These are phyloP conservation scores for Centropus bengalensis DNA, from an alignment of 2,113 vertebrate species.

Conservation along the genomic window DNA sequence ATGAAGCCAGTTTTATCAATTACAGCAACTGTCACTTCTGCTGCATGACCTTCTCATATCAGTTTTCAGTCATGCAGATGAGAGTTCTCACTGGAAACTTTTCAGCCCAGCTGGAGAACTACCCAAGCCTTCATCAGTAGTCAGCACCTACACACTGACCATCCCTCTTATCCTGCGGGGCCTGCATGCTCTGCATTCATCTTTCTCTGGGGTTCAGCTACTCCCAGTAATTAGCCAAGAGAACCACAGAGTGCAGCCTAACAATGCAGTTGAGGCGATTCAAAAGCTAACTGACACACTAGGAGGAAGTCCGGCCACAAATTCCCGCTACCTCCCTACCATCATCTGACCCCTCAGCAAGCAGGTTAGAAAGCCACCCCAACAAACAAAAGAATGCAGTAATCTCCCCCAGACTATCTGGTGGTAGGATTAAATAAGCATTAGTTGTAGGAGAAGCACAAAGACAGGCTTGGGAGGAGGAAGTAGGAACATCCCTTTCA, in stretches of 20 bases:
- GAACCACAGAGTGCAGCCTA: background rate
- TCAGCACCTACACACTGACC: background rate
- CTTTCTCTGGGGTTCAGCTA: background rate
- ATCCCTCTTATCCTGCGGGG: background rate
- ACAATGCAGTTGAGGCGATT: background rate
- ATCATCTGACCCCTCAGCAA: constrained; percentile 5
- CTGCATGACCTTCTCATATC: background rate
- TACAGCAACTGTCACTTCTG: background rate
- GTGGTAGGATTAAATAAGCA: constrained; percentile 43
- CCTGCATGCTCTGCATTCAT: background rate
- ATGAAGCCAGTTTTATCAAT: background rate
- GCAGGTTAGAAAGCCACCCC: constrained; percentile 43
- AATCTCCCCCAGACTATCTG: constrained; percentile 17
- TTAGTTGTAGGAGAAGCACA: constrained; percentile 46
- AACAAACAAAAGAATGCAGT: constrained; percentile 55
- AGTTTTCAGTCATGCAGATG: background rate
- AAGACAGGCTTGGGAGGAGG: constrained; percentile 46
- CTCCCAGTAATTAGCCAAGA: constrained; percentile 20
- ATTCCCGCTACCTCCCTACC: background rate
- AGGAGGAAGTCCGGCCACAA: background rate
- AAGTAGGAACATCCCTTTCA: constrained; percentile 64
- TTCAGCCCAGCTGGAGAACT: background rate
- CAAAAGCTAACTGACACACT: background rate
- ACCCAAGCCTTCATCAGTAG: background rate
- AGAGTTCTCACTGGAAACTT: background rate